Conservation (phyloP, 2,888 invertebrate genomes). For the Leptopilina syphax region DNA sequence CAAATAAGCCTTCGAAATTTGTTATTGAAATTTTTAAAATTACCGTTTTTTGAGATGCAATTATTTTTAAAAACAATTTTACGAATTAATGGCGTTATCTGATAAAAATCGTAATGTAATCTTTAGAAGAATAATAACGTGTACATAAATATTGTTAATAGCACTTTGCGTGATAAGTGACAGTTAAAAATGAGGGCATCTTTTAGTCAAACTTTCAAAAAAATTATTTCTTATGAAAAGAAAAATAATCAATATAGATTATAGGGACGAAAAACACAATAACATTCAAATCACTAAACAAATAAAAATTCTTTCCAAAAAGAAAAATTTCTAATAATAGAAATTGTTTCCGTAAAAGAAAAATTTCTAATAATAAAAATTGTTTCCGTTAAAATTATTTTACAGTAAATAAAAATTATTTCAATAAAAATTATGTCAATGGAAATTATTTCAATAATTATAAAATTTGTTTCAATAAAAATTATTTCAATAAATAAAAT, state of each 20-base stretch:
- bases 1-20: too few relatives aligned
- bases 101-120: not conserved
- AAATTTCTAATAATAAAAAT: too few relatives aligned
- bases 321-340: not conserved
- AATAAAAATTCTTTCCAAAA: not conserved
- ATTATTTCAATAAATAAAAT: not conserved
- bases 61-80: not conserved
- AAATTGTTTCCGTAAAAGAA: not conserved
- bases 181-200: not conserved
- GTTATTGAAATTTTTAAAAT: too few relatives aligned
- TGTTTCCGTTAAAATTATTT: too few relatives aligned
- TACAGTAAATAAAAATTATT: not conserved
- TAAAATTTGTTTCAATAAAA: not conserved
- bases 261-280: not conserved
- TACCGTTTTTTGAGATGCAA: not conserved
- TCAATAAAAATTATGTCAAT: not conserved
- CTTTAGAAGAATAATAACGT: not conserved
- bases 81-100: not conserved
- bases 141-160: conserved; percentile 8
- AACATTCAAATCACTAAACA: not conserved
- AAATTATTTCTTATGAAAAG: not conserved
- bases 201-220: conserved; percentile 3
- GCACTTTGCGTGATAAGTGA: conserved; percentile 12
- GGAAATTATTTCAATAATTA: too few relatives aligned
- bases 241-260: conserved; percentile 18